Conservation (phyloP, 1,140 invertebrate species). For the Cryptotermes secundus region DNA sequence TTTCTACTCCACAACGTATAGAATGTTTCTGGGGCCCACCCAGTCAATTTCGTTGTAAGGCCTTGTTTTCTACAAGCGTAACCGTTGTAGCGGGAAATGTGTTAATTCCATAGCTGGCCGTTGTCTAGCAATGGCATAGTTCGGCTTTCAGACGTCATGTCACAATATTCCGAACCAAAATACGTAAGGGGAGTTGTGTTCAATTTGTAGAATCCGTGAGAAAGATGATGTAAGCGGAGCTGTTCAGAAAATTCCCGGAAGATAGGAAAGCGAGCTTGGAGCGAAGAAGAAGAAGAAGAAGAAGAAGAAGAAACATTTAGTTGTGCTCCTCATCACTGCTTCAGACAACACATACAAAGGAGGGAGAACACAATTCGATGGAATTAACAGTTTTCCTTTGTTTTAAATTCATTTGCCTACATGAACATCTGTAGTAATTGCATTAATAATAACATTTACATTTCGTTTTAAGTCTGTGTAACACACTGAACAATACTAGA, state of each 20-base stretch:
- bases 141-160: too few species aligned
- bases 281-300: neutral
- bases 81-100: too few species aligned
- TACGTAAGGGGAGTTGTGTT: neutral
- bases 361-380: neutral
- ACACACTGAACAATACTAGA: too few species aligned
- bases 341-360: neutral
- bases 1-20: too few species aligned
- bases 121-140: too few species aligned
- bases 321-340: neutral
- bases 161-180: neutral
- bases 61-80: too few species aligned
- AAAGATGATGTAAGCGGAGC: neutral
- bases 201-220: neutral
- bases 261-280: neutral
- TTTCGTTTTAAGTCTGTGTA: neutral
- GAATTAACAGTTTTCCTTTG: neutral
- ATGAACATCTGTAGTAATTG: neutral
- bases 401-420: neutral
- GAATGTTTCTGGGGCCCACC: too few species aligned
- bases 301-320: too few species aligned
- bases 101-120: too few species aligned
- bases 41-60: too few species aligned
- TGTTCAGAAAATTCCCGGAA: neutral
- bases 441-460: neutral